Evolutionary conservation across 2,797 vertebrate species (phyloP).

Genomic region (Aselliscus stoliczkanus): DNA sequence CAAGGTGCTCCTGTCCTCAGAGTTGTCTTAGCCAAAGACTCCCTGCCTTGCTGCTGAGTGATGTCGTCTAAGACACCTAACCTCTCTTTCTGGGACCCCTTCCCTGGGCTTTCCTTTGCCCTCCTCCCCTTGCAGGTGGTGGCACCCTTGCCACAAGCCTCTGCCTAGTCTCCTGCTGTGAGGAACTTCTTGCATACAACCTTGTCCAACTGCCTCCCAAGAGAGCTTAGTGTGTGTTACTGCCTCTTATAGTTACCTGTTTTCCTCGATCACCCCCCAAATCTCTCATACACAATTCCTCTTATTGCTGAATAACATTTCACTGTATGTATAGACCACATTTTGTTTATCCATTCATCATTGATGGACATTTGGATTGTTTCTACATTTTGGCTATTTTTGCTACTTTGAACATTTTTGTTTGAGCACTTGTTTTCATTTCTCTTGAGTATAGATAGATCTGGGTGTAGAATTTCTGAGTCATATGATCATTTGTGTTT

Average conservation of each 20-base stretch:
- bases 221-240: background rate
- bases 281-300: background rate
- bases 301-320: background rate
- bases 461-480: background rate
- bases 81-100: rapidly evolving
- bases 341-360: background rate
- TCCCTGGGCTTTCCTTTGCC: background rate
- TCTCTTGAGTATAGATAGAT: background rate
- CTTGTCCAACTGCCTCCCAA: rapidly evolving
- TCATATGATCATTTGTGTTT: background rate
- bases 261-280: background rate
- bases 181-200: background rate
- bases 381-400: background rate
- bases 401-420: background rate
- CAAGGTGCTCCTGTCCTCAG: background rate
- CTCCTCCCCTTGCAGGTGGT: background rate
- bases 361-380: background rate
- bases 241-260: background rate
- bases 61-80: background rate
- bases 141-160: background rate
- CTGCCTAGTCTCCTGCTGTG: background rate
- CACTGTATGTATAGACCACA: background rate
- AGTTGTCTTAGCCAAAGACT: background rate
- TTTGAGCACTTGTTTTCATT: background rate
- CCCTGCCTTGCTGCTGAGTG: background rate